Percentiles rank a stretch among this genome's conserved stretches.
phyloP scores from a whole-genome alignment of 2,888 invertebrate genomes.

The Drosophila borealis region DNA sequence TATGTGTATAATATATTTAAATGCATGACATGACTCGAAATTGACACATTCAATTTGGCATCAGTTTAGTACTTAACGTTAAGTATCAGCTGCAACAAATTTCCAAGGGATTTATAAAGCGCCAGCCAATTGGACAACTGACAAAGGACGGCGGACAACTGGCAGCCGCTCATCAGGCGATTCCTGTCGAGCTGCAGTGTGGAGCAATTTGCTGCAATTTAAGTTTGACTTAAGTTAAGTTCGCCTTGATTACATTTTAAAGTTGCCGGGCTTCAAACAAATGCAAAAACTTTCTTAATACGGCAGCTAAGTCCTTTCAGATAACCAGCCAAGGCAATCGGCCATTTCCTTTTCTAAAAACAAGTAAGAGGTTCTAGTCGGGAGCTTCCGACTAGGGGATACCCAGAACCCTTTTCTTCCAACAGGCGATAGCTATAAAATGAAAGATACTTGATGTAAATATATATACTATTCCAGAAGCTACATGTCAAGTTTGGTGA shows the following conservation, averaged over 20 bases:
- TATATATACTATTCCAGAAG: too few relatives aligned
- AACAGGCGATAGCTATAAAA: too few relatives aligned
- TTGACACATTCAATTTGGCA: conserved; percentile 74
- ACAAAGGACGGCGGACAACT: conserved; percentile 1
- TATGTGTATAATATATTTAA: conserved; percentile 59
- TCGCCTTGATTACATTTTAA: conserved; percentile 71
- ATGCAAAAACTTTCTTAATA: conserved; percentile 73
- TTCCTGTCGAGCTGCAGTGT: conserved; percentile 5
- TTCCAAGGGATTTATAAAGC: conserved; percentile 47
- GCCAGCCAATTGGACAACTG: conserved; percentile 1
- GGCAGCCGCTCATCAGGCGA: conserved; percentile 17
- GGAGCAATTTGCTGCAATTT: conserved; percentile 60
- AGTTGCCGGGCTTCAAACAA: conserved; percentile 53
- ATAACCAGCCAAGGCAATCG: conserved; percentile 38
- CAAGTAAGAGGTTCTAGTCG: not conserved
- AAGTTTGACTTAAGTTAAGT: conserved; percentile 57
- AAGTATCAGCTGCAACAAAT: conserved; percentile 60
- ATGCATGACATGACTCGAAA: conserved; percentile 66
- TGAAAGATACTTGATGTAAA: too few relatives aligned
- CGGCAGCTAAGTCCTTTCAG: conserved; percentile 39
- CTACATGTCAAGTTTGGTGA: too few relatives aligned
- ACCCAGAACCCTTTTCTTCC: too few relatives aligned
- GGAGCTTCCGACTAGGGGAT: too few relatives aligned
- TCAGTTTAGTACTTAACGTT: conserved; percentile 49
- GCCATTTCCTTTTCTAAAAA: conserved; percentile 58